phyloP scores from a whole-genome alignment of 2,113 vertebrate species.

The Cepphus grylle region DNA sequence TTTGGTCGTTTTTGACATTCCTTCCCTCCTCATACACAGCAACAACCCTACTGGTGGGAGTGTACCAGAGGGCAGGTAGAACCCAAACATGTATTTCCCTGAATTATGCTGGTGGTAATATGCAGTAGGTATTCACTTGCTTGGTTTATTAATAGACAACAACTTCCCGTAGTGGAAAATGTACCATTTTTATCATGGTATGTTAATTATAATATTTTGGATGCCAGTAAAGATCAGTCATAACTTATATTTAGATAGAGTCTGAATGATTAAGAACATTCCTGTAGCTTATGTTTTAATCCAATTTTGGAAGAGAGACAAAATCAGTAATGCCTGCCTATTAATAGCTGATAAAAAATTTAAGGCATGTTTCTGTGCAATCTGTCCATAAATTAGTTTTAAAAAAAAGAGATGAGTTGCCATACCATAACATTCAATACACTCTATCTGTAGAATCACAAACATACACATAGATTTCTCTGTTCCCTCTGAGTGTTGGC shows the following conservation, averaged over 20 bases:
- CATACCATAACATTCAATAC: background rate
- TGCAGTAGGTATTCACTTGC: background rate
- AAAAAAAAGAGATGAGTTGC: background rate
- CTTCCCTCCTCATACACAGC: background rate
- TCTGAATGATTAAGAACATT: slow-evolving; percentile 37
- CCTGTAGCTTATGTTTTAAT: slow-evolving; percentile 21
- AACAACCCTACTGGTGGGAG: background rate
- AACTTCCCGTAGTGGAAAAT: background rate
- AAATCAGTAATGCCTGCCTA: slow-evolving; percentile 1
- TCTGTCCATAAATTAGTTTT: slow-evolving; percentile 18
- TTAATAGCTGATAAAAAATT: slow-evolving; percentile 36
- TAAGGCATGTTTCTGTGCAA: slow-evolving; percentile 11
- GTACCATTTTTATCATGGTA: slow-evolving; percentile 19
- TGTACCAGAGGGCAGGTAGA: background rate
- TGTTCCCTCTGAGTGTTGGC: background rate
- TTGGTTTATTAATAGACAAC: background rate
- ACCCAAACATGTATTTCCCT: background rate
- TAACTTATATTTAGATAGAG: slow-evolving; percentile 30
- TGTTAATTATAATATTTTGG: slow-evolving; percentile 26
- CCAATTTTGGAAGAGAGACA: background rate
- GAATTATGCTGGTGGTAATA: background rate
- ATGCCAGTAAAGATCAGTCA: slow-evolving; percentile 20
- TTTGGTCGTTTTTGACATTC: background rate
- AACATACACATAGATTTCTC: background rate
- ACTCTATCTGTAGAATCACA: background rate